A percentile compares a stretch with the other conserved stretches of the same genome.
Evolutionary conservation across 2,113 vertebrate genomes (phyloP).

Genomic region (Chlamydotis undulata): DNA sequence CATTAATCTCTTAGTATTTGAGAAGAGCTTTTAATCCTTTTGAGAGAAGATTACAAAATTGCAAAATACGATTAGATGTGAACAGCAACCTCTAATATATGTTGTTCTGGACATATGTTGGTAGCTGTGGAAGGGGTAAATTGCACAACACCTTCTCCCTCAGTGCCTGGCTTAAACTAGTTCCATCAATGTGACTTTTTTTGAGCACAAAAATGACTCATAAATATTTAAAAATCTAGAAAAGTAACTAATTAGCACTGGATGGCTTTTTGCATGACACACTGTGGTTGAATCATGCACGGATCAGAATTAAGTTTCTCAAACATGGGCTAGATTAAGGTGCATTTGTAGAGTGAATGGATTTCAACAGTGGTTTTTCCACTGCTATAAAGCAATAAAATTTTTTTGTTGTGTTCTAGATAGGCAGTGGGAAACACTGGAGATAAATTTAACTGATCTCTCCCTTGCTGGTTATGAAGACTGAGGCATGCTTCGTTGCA

Average conservation of each 20-base stretch:
- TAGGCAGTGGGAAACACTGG: not conserved
- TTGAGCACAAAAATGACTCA: conserved; percentile 30
- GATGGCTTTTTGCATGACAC: conserved; percentile 2
- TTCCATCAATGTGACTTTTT: not conserved
- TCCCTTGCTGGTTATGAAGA: not conserved
- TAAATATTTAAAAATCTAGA: conserved; percentile 14
- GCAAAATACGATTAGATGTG: not conserved
- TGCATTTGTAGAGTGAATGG: not conserved
- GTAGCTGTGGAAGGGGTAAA: not conserved
- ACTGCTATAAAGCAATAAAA: not conserved
- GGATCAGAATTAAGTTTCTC: conserved; percentile 13
- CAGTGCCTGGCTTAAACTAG: not conserved
- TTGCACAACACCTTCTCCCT: not conserved
- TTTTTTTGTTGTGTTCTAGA: not conserved
- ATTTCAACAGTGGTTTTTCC: not conserved
- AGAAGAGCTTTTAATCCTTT: not conserved
- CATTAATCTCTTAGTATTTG: not conserved
- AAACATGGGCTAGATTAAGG: not conserved
- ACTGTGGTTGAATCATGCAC: not conserved
- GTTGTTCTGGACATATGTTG: not conserved
- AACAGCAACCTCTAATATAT: not conserved
- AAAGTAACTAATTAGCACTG: conserved; percentile 42
- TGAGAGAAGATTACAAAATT: not conserved
- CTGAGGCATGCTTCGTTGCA: not conserved
- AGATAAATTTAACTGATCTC: not conserved